Base-by-base conservation (phyloP, 2,888 invertebrate genomes). In the Pomacea canaliculata region DNA sequence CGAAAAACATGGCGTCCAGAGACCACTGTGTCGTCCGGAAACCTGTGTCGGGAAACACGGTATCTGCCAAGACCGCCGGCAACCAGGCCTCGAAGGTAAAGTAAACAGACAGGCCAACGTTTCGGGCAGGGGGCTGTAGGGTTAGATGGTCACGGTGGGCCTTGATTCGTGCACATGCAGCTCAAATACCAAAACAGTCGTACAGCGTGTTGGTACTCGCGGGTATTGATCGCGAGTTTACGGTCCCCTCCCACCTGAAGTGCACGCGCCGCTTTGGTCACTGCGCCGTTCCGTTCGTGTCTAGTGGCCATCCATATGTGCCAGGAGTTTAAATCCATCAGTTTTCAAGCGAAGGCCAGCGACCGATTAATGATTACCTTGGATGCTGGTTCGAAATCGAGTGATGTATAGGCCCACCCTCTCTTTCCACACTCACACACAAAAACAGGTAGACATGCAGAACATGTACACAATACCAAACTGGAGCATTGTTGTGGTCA, bases 1-100 rank as follows among this genome's bases (percentile, higher is more conserved):
- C 51, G 65, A 73, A 63, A 63, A 73, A 73, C 65, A 73, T 73
- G 73, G 73, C 73, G 73, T 66, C 73, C 48, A 73, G 46, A 73
- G 73, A 66, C 63, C 10, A 63, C 12, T 66, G 51, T 37, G 65
- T 63, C 7, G 51, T 27, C 49, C 67, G 67, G 37, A 73, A 66
- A 73, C 73, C 67, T 63, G 65, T 27, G 10, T 16, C 48, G 37
- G 73, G 51, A 73, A 66, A 73, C 67, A 66, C 48, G 18, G 18
- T 51, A 37, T 37, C 63, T 27, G 66, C 46, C 37, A 65, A 72
- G 23, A 48, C 63, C 19, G 65, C 49, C 46, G 65, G 49, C 65
- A 63, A 72, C n/a, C 72, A 72, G 48, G 72, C 62, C 23, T 48
- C 73, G 27, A 73, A 73, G 73, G 73, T 67, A 73, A 67, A 51